Evolutionary conservation across 92 coral and sea anemone species (phyloP).

Genomic region (Palythoa grandis): DNA sequence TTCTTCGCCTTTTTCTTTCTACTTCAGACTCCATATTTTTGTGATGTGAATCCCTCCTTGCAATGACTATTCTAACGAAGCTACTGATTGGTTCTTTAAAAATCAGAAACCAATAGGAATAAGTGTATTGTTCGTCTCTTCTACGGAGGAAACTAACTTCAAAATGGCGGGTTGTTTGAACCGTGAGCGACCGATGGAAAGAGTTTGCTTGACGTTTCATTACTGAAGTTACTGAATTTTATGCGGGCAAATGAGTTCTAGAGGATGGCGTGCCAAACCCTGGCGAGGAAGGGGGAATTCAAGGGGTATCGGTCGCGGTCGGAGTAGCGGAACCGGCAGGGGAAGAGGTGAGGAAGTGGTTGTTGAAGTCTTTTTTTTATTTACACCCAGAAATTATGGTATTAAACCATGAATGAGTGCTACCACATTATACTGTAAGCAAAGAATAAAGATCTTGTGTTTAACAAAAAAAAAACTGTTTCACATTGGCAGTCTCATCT

Average conservation of each 20-base stretch:
- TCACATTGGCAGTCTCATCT: too few relatives aligned
- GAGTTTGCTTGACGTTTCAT: neutral
- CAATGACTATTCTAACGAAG: neutral
- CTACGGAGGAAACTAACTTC: neutral
- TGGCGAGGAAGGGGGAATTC: slow-evolving; percentile 32
- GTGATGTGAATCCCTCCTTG: neutral
- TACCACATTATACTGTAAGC: too few relatives aligned
- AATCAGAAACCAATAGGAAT: slow-evolving; percentile 18
- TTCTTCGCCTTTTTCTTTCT: slow-evolving; percentile 38
- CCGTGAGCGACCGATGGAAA: neutral
- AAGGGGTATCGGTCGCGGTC: slow-evolving; percentile 22
- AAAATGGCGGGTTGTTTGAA: slow-evolving; percentile 43
- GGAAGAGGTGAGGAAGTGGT: slow-evolving; percentile 17
- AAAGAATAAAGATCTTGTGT: too few relatives aligned
- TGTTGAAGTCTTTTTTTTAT: too few relatives aligned
- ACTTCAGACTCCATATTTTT: slow-evolving; percentile 52
- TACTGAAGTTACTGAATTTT: neutral
- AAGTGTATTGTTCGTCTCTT: neutral
- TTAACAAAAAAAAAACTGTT: too few relatives aligned
- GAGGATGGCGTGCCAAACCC: slow-evolving; percentile 35
- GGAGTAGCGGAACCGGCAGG: slow-evolving; percentile 2
- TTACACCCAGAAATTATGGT: too few relatives aligned
- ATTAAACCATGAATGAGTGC: too few relatives aligned
- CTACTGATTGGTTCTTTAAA: slow-evolving; percentile 25
- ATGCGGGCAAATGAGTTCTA: slow-evolving; percentile 25